Conservation (phyloP, 2,888 invertebrate genomes). For the Nemotelus nigrinus region DNA sequence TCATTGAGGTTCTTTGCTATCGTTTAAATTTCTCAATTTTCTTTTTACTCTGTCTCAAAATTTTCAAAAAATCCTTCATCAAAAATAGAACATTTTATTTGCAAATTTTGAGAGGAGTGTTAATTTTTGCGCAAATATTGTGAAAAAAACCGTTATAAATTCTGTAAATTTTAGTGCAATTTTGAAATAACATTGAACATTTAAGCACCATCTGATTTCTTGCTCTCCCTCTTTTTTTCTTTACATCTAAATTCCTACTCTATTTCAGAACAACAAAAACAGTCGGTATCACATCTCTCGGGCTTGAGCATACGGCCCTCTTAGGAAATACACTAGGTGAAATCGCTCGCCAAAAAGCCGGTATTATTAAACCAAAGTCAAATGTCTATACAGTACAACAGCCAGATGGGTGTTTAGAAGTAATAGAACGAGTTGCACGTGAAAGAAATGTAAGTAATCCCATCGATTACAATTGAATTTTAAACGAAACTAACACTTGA, state of each 20-base stretch:
- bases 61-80: too few species aligned
- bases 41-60: too few species aligned
- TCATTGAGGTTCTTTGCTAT: too few species aligned
- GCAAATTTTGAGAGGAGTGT: too few species aligned
- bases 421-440: constrained; percentile 73
- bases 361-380: constrained; percentile 85
- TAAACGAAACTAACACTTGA: neutral
- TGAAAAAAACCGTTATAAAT: too few species aligned
- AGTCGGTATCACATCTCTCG: constrained; percentile 90
- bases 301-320: constrained; percentile 85
- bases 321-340: constrained; percentile 84
- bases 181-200: too few species aligned
- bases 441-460: constrained; percentile 69
- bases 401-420: constrained; percentile 70
- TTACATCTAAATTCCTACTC: neutral
- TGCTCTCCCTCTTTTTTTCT: too few species aligned
- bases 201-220: too few species aligned
- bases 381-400: constrained; percentile 80
- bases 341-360: constrained; percentile 96
- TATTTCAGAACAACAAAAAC: constrained; percentile 78
- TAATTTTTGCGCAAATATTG: too few species aligned
- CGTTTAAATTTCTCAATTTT: too few species aligned
- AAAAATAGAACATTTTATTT: too few species aligned
- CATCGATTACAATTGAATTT: neutral
- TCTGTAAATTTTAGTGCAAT: too few species aligned